These are phyloP conservation scores for Teleogryllus oceanicus DNA, from an alignment of 2,888 invertebrate species.

Conservation along the genomic window DNA sequence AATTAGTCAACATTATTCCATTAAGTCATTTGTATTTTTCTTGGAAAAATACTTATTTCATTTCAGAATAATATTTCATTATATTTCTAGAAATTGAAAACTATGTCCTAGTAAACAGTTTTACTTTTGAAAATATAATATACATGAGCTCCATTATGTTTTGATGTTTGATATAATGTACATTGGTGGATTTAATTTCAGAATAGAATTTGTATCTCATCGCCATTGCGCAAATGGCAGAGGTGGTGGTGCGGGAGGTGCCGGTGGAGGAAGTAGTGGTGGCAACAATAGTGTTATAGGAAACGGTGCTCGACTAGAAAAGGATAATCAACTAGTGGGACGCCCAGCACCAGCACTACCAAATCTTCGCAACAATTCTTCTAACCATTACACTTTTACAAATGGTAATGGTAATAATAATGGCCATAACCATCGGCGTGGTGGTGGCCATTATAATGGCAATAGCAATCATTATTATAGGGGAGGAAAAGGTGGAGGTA, in stretches of 20 bases:
- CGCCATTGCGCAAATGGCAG: conserved; percentile 34
- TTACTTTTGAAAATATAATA: neutral
- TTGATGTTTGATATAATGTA: neutral
- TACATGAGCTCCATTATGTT: neutral
- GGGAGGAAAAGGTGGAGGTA: conserved; percentile 37
- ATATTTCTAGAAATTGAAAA: too few species aligned
- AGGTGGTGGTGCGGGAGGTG: neutral
- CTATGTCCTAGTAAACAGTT: too few species aligned
- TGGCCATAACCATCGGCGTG: conserved; percentile 32
- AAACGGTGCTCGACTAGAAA: conserved; percentile 32
- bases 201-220: conserved; percentile 36
- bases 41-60: too few species aligned
- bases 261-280: conserved; percentile 22
- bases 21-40: too few species aligned
- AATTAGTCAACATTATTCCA: too few species aligned
- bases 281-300: neutral
- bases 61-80: too few species aligned
- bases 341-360: conserved; percentile 40
- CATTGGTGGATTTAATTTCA: conserved; percentile 20
- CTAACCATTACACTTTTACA: conserved; percentile 31
- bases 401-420: conserved; percentile 31
- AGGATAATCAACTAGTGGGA: conserved; percentile 37
- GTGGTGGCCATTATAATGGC: conserved; percentile 35
- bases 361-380: conserved; percentile 35
- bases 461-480: conserved; percentile 41